Base-by-base conservation (phyloP, 2,113 vertebrate species). In the Heptranchias perlo region DNA sequence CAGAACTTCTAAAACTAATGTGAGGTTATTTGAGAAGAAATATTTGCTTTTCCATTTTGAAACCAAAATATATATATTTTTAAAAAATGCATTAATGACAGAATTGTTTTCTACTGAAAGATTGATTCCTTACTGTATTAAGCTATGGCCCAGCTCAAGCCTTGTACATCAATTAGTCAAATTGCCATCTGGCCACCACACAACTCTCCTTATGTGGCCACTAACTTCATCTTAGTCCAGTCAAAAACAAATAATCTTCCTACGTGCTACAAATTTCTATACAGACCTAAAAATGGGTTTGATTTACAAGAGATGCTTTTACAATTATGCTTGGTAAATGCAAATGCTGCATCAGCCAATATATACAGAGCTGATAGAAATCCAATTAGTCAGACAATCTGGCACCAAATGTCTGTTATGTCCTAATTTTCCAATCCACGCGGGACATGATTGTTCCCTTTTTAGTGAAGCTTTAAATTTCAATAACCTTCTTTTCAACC, bases 321-420 rank as follows among this genome's bases (percentile, higher is more conserved):
- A 14, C 44, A 69, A 35, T 95, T 47, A 28, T 95, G 64, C 64
- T 49, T 69, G 25, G 39, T 96, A 96, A 97, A 96, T 96, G 96
- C 96, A 97, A 97, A 96, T 58, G 96, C 97, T 96, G 96, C 96
- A 96, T 97, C 97, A 96, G 96, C 96, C 94, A 96, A 96, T 97
- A 97, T 97, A 97, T 96, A 76, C 7, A 96, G 97, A 96, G 96
- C 61, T 96, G 97, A 97, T 96, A 96, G 97, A 97, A 97, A 97
- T 97, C 97, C 97, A 97, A 97, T 97, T 96, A 97, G 97, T 97
- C 96, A 96, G 97, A 97, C 97, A 96, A 97, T 96, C 97, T 97
- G 97, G 97, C 97, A 97, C 97, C 96, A 96, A 97, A 97, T 96
- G 97, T 95, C 65, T 95, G 94, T 95, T 65, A 69, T 95, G 94